phyloP scores from a whole-genome alignment of 1,140 invertebrate species.

The Drosophila eugracilis region DNA sequence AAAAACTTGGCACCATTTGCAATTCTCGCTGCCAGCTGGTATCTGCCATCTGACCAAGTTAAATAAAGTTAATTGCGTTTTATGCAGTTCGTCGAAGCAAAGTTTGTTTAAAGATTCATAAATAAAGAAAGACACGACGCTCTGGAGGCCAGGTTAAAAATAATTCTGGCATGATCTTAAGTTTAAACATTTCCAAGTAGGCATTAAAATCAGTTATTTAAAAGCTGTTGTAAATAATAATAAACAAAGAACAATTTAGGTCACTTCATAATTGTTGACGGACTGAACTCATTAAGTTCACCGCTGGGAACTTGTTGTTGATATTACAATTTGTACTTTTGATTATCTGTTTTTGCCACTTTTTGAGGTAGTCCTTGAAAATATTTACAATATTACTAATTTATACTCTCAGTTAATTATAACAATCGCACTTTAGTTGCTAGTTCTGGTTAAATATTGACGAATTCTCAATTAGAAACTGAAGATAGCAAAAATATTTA shows the following conservation, averaged over 20 bases:
- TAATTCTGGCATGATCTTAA: conserved; percentile 34
- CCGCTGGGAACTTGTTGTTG: conserved; percentile 11
- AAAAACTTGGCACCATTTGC: conserved; percentile 70
- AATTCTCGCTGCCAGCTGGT: conserved; percentile 34
- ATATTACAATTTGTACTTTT: conserved; percentile 21
- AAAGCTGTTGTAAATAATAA: conserved; percentile 28
- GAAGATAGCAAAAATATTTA: neutral
- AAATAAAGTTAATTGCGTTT: conserved; percentile 75
- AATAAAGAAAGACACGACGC: conserved; percentile 31
- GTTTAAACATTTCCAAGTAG: conserved; percentile 34
- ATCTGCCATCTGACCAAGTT: conserved; percentile 48
- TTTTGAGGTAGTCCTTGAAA: conserved; percentile 20
- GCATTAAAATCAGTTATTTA: conserved; percentile 29
- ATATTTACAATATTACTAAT: neutral
- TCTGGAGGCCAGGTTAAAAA: conserved; percentile 39
- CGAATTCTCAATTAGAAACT: neutral
- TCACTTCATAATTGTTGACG: conserved; percentile 30
- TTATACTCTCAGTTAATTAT: neutral
- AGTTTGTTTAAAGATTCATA: conserved; percentile 62
- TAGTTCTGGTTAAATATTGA: neutral
- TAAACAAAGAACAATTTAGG: conserved; percentile 37
- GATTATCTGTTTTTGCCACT: neutral
- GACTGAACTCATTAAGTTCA: conserved; percentile 7
- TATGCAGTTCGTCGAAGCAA: conserved; percentile 49
- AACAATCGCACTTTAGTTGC: neutral